Percentiles rank a stretch among this genome's conserved stretches.
These are phyloP conservation scores for Setophaga coronata DNA, from an alignment of 2,113 vertebrate genomes.

Conservation along the genomic window DNA sequence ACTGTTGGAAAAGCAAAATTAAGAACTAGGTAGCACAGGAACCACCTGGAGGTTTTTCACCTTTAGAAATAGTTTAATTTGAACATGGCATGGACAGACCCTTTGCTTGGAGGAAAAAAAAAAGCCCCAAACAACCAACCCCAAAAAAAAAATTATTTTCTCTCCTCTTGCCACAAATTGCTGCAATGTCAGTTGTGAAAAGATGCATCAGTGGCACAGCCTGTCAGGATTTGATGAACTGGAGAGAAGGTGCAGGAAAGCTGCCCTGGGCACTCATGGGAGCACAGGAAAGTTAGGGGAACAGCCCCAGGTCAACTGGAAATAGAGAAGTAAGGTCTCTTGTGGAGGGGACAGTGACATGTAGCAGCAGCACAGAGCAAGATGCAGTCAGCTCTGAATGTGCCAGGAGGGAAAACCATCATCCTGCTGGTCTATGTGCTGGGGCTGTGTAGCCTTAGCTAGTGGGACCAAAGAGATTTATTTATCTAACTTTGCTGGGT, in stretches of 20 bases:
- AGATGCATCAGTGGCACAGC: not conserved
- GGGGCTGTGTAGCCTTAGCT: not conserved
- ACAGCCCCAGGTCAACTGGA: not conserved
- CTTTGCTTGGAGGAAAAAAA: not conserved
- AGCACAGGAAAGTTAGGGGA: not conserved
- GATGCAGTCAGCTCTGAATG: not conserved
- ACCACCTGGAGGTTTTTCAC: not conserved
- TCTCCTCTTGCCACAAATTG: not conserved
- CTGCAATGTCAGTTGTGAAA: not conserved
- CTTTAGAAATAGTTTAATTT: not conserved
- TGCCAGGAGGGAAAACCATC: rapidly evolving
- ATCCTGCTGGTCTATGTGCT: not conserved
- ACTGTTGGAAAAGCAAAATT: not conserved
- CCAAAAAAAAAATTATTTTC: not conserved
- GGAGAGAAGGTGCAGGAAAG: not conserved
- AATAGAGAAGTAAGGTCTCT: not conserved
- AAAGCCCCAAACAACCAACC: not conserved
- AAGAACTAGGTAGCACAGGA: not conserved
- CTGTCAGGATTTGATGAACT: not conserved
- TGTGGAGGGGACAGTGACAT: not conserved
- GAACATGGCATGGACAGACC: not conserved
- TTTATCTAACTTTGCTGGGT: not conserved
- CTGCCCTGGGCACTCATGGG: not conserved
- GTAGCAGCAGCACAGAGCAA: not conserved
- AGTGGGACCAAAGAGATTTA: not conserved